Base-by-base conservation (phyloP, 2,113 vertebrate genomes). In the Ammodytes marinus region DNA sequence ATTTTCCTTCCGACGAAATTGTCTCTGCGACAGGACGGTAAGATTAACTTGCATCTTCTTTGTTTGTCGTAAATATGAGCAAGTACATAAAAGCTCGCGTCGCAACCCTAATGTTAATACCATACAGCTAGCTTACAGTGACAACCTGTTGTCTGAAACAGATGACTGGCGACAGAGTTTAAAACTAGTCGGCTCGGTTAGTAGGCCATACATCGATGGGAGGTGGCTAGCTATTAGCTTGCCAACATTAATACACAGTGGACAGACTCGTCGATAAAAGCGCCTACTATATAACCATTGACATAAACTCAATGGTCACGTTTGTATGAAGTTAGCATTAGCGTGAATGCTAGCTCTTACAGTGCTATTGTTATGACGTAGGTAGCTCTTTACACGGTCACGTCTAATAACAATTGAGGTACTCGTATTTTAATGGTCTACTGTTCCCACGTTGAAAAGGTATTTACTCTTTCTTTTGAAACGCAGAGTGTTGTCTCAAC, bases 121-220 rank as follows among this genome's bases (percentile, higher is more conserved):
- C 27, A 27, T 27, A 27, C 27, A 27, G 27, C 27, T 6, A 42
- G 73, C 75, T 47, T 9, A 55, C 73, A 46, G 59, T 58, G 71
- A 57, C 89, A 86, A 92, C 87, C 89, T 92, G 91, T 92, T 93
- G 92, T 92, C 15, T 63, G 17, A 35, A 54, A 37, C 17, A 1
- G 71, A 64, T 50, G 27, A 7, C 17, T 67, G 50, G 66, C 67
- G 54, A 11, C 68, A 45, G 61, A 61, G 15, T 73, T 69, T 39
- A 40, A 75, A 57, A 43, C 57, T n/a, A 15, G 49, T 50, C 3
- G 53, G 13, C n/a, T 3, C 4, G 4, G 7, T n/a, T 19, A 13
- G 2, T 68, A 54, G 1, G 8, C 66, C n/a, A 35, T 5, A 72
- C 27, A 2, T 27, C 27, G 27, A 12, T 1, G 3, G 8, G 14